phyloP scores from a whole-genome alignment of 2,888 invertebrate species.

The Cerastis rubricosa region DNA sequence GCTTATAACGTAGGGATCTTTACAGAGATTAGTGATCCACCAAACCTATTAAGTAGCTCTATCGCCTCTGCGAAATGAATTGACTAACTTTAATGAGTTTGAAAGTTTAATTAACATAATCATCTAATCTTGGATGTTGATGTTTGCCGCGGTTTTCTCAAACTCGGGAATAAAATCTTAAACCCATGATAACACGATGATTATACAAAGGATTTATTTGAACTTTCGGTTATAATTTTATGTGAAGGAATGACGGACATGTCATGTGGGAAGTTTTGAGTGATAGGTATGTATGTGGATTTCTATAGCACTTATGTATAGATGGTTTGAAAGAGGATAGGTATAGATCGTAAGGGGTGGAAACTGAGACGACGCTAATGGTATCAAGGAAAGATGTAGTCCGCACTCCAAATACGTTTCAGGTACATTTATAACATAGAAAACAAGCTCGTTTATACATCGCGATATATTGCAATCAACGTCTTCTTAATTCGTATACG shows the following conservation, averaged over 20 bases:
- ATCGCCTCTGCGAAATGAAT: slow-evolving; percentile 4
- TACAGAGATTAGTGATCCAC: slow-evolving; percentile 4
- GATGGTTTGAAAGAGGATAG: background rate
- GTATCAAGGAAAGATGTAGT: background rate
- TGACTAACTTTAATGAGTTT: slow-evolving; percentile 17
- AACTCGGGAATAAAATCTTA: background rate
- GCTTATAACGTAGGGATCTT: background rate
- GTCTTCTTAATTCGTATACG: too few species aligned
- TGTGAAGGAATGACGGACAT: background rate
- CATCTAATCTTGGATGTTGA: slow-evolving; percentile 22
- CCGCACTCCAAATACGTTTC: background rate
- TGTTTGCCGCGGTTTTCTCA: background rate
- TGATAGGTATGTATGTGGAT: background rate
- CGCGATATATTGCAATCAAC: too few species aligned
- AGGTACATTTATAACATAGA: too few species aligned
- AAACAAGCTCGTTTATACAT: too few species aligned
- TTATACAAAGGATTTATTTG: background rate
- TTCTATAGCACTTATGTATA: background rate
- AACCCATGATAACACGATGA: background rate
- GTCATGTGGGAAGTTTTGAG: background rate
- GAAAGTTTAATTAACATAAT: slow-evolving; percentile 24
- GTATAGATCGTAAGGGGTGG: background rate
- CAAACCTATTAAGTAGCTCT: slow-evolving; percentile 10
- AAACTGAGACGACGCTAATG: background rate
- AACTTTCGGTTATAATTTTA: background rate